Conservation (phyloP, 2,888 invertebrate genomes). For the Dynastes grantii region DNA sequence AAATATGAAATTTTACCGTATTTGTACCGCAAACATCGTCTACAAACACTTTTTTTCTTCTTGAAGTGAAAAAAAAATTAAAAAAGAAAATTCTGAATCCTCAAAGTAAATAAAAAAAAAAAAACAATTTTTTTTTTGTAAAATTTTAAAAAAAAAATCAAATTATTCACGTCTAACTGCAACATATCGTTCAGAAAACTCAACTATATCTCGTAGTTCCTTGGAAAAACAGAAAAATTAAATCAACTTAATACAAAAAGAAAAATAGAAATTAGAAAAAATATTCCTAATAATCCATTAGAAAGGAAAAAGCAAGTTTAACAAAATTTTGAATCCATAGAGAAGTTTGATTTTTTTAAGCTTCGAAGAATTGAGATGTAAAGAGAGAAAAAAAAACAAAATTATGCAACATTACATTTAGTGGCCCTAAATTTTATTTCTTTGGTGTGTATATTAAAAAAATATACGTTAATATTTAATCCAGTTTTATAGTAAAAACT, state of each 20-base stretch:
- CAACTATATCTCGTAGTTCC: neutral
- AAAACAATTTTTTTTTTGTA: neutral
- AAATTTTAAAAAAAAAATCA: neutral
- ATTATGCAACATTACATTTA: constrained; percentile 43
- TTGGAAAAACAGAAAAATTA: neutral
- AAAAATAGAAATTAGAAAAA: neutral
- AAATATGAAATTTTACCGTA: constrained; percentile 48
- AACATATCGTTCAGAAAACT: neutral
- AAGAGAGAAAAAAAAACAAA: neutral
- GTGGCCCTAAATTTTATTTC: constrained; percentile 61
- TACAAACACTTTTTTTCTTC: constrained; percentile 19
- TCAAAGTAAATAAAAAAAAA: neutral
- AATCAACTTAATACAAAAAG: neutral
- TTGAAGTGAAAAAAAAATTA: neutral
- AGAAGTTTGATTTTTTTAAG: constrained; percentile 7
- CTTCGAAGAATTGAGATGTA: constrained; percentile 6
- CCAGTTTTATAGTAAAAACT: constrained; percentile 70
- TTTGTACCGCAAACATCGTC: constrained; percentile 43
- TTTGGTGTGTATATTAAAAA: constrained; percentile 68
- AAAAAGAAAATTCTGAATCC: constrained; percentile 8
- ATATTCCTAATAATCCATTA: neutral
- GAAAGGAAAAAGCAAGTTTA: neutral
- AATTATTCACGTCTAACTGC: neutral
- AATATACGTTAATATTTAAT: constrained; percentile 67
- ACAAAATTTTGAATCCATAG: neutral